Base-by-base conservation (phyloP, 2,797 vertebrate genomes). In the Hoplostethus atlanticus region DNA sequence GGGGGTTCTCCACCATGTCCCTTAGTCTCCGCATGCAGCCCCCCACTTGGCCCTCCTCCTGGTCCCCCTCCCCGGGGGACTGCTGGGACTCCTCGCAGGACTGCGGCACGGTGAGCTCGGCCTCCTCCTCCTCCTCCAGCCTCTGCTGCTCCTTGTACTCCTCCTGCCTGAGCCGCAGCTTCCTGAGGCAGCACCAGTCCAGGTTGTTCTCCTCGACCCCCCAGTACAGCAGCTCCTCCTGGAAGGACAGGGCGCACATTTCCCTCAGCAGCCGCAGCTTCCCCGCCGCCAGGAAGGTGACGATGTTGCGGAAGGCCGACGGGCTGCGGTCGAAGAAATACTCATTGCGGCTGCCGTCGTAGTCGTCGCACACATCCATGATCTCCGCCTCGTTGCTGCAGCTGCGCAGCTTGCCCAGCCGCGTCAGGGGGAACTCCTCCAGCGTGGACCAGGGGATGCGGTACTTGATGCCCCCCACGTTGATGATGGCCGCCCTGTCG, bases 301-400 rank as follows among this genome's bases (percentile, higher is more conserved):
- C 96, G 9, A 99, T 97, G 0, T 96, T 97, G 68, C 97, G 96
- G 91, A 99, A 99, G 80, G 97, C 97, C 73, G 95, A 94, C 15
- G 98, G 98, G 79, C 95, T 99, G 50, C 97, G 96, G 92, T 99
- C 98, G 47, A 99, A 99, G 94, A 99, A 99, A 86, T 96, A 99
- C 89, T 99, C 98, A 9, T 98, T 97, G 89, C 95, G 93, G 88
- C 92, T 94, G 55, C 94, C 94, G 17, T 99, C 97, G 8, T 98
- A 99, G 91, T 99, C 98, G 15, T 99, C 97, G 4, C 98, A 99
- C 84, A 98, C 85, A 56, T 96, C 93, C 95, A 99, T 96, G 90
- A 99, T 96, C 90, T 99, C 98, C 9, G 96, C 96, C 0, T 95
- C 95, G 67, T 94, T 97, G 87, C 94, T 97, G 90, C 97, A 99